Percentiles rank a stretch among this genome's conserved stretches.
Conservation (phyloP, 1,140 invertebrate genomes). For the Whitmania pigra region DNA sequence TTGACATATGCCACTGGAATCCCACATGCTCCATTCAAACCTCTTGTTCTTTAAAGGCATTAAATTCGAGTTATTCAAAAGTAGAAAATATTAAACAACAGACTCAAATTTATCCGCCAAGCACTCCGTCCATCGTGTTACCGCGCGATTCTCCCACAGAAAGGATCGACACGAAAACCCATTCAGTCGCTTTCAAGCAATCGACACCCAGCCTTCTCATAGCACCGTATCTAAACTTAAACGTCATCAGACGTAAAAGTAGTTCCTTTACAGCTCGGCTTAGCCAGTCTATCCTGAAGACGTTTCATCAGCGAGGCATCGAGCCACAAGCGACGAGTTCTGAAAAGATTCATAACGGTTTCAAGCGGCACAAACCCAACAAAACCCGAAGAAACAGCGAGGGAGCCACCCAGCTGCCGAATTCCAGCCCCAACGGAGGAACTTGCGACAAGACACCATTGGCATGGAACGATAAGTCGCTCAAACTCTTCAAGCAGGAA, state of each 20-base stretch:
- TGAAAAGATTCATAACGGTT: background rate
- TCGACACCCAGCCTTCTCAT: too few relatives aligned
- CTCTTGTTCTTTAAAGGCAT: too few relatives aligned
- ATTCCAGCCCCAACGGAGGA: background rate
- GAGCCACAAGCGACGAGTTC: background rate
- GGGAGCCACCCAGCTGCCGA: background rate
- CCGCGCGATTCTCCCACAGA: background rate
- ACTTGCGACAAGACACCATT: background rate
- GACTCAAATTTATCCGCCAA: background rate
- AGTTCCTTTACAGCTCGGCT: background rate
- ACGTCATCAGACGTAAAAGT: slow-evolving; percentile 4
- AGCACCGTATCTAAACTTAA: background rate
- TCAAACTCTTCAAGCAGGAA: background rate
- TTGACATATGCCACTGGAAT: too few relatives aligned
- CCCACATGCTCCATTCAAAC: too few relatives aligned
- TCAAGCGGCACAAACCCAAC: background rate
- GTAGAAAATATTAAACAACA: background rate
- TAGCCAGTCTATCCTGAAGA: background rate
- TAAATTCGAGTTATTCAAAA: too few relatives aligned
- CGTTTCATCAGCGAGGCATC: background rate
- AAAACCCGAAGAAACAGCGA: background rate
- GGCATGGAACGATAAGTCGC: background rate
- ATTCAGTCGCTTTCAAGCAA: too few relatives aligned
- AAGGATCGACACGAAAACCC: background rate
- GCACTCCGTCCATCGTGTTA: background rate